phyloP scores from a whole-genome alignment of 2,797 vertebrate genomes.

The Hemibagrus guttatus region DNA sequence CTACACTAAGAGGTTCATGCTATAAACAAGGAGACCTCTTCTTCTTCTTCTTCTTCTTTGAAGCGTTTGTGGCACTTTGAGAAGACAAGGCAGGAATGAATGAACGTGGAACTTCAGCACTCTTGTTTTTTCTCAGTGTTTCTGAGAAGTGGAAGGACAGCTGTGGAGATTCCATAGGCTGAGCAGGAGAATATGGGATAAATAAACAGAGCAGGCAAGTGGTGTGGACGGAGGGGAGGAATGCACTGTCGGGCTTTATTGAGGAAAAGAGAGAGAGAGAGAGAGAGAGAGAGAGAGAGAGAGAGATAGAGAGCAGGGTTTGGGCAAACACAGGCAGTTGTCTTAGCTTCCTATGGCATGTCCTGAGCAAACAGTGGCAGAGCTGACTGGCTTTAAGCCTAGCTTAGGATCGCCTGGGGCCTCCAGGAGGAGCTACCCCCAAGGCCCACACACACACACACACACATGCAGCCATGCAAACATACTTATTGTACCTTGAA shows the following conservation, averaged over 20 bases:
- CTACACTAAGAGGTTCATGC: neutral
- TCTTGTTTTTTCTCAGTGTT: constrained; percentile 6
- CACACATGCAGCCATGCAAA: constrained; percentile 37
- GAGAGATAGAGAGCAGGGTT: constrained; percentile 62
- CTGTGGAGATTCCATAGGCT: constrained; percentile 43
- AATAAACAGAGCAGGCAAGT: constrained; percentile 53
- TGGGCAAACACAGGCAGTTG: constrained; percentile 81
- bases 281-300: constrained; percentile 40
- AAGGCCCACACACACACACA: constrained; percentile 28
- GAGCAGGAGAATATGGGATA: constrained; percentile 54
- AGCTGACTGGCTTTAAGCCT: constrained; percentile 73
- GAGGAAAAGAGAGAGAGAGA: constrained; percentile 31
- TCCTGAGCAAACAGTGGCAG: constrained; percentile 81
- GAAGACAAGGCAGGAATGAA: neutral
- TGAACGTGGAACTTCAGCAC: neutral
- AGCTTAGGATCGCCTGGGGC: constrained; percentile 56
- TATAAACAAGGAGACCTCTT: neutral
- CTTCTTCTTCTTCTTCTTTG: neutral
- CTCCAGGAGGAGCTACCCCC: constrained; percentile 29
- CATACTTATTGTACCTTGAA: neutral
- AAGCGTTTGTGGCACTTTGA: neutral
- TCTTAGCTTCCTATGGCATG: constrained; percentile 81
- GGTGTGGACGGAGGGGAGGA: constrained; percentile 30
- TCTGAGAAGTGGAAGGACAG: constrained; percentile 38
- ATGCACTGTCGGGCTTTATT: constrained; percentile 44